These are phyloP conservation scores for Archocentrus centrarchus DNA, from an alignment of 2,113 vertebrate species.

Conservation along the genomic window DNA sequence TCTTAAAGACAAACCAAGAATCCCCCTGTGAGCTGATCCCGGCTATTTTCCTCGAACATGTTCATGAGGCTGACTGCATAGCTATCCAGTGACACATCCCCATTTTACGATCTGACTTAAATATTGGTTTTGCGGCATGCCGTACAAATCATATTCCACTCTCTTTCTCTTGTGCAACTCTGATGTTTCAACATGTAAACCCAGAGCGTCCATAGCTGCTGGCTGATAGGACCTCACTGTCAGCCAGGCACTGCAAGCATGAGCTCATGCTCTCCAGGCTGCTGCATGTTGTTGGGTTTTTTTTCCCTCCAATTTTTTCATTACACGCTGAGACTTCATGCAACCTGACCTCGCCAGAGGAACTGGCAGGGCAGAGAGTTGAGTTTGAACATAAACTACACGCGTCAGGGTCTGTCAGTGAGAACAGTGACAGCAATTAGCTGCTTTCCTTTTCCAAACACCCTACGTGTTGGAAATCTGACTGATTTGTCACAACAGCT, in stretches of 20 bases:
- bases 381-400: constrained; percentile 16
- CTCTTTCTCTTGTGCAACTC: constrained; percentile 25
- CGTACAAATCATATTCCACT: constrained; percentile 61
- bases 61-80: constrained; percentile 19
- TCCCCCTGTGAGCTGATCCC: constrained; percentile 1
- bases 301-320: constrained; percentile 12
- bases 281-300: constrained; percentile 20
- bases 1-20: constrained; percentile 12
- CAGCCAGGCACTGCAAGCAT: constrained; percentile 34
- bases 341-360: constrained; percentile 47
- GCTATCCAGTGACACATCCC: constrained; percentile 33
- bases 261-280: constrained; percentile 55
- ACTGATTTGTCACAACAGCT: constrained; percentile 46
- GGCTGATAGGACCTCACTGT: neutral
- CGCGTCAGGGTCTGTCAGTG: constrained; percentile 38
- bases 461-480: constrained; percentile 26
- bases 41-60: constrained; percentile 5
- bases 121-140: constrained; percentile 25
- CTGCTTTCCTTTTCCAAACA: constrained; percentile 51
- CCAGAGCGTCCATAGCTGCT: neutral
- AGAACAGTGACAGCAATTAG: constrained; percentile 45
- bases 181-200: constrained; percentile 46
- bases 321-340: constrained; percentile 22
- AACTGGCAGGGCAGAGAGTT: constrained; percentile 16
- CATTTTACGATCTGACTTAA: constrained; percentile 44